Percentiles rank a stretch among this genome's conserved stretches.
Evolutionary conservation across 2,888 invertebrate species (phyloP).

Genomic region (Synanthedon formicaeformis): DNA sequence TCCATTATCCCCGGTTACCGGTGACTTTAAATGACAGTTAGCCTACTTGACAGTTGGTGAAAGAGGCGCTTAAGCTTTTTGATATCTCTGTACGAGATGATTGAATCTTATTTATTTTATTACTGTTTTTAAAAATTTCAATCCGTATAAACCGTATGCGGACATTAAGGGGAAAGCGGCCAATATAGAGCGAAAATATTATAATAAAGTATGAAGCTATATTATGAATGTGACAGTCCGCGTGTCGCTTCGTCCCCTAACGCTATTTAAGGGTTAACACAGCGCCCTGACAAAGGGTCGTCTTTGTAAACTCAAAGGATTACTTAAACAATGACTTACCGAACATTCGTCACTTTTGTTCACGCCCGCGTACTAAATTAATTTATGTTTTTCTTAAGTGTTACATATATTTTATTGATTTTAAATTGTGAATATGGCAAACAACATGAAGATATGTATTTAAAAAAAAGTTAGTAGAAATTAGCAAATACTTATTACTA

Average conservation of each 20-base stretch:
- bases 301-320: slow-evolving; percentile 59
- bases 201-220: slow-evolving; percentile 63
- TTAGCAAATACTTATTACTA: too few relatives aligned
- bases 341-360: slow-evolving; percentile 55
- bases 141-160: slow-evolving; percentile 17
- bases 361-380: slow-evolving; percentile 42
- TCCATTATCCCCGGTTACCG: too few relatives aligned
- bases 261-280: slow-evolving; percentile 52
- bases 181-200: slow-evolving; percentile 61
- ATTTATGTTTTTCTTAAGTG: slow-evolving; percentile 4
- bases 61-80: too few relatives aligned
- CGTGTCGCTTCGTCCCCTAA: slow-evolving; percentile 48
- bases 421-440: not conserved
- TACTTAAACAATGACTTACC: slow-evolving; percentile 52
- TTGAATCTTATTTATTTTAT: too few relatives aligned
- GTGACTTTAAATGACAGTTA: too few relatives aligned
- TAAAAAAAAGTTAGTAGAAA: too few relatives aligned
- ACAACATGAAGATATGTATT: too few relatives aligned
- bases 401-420: not conserved
- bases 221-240: slow-evolving; percentile 66
- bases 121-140: not conserved
- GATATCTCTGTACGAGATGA: too few relatives aligned
- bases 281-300: slow-evolving; percentile 39
- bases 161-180: slow-evolving; percentile 33
- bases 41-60: too few relatives aligned